Conservation (phyloP, 2,888 invertebrate genomes). For the Rhodophaea formosa region DNA sequence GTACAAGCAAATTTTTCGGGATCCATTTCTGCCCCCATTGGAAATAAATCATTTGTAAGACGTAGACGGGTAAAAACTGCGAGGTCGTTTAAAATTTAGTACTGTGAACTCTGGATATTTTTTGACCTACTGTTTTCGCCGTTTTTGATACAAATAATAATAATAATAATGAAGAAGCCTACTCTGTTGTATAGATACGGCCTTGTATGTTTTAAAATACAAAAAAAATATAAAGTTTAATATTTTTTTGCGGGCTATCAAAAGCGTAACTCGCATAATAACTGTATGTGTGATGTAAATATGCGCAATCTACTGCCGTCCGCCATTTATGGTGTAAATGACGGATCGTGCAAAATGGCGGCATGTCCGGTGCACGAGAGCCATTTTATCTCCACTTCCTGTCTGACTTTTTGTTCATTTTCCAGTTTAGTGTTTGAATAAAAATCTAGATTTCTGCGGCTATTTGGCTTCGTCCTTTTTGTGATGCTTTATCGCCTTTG, state of each 20-base stretch:
- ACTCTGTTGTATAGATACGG: too few species aligned
- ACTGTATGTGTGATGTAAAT: not conserved
- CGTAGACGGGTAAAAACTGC: too few species aligned
- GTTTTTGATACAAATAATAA: too few species aligned
- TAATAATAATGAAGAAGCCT: too few species aligned
- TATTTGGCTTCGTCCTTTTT: not conserved
- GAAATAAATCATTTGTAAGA: too few species aligned
- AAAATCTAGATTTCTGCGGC: conserved; percentile 13
- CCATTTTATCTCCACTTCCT: conserved; percentile 15
- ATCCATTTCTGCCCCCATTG: too few species aligned
- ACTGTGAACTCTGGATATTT: too few species aligned
- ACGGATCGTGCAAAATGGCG: conserved; percentile 10
- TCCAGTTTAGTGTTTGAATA: conserved; percentile 12
- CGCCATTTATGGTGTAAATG: not conserved
- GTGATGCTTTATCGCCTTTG: not conserved
- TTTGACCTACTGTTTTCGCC: too few species aligned
- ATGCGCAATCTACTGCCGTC: not conserved
- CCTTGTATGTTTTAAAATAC: too few species aligned
- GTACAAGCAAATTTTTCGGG: too few species aligned
- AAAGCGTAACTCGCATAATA: not conserved
- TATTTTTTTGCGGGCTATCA: not conserved
- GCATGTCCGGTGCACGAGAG: conserved; percentile 8
- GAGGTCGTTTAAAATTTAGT: too few species aligned
- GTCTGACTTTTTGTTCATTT: conserved; percentile 11
- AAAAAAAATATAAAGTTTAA: too few species aligned